Evolutionary conservation across 2,113 vertebrate genomes (phyloP).

Genomic region (Anguilla japonica): DNA sequence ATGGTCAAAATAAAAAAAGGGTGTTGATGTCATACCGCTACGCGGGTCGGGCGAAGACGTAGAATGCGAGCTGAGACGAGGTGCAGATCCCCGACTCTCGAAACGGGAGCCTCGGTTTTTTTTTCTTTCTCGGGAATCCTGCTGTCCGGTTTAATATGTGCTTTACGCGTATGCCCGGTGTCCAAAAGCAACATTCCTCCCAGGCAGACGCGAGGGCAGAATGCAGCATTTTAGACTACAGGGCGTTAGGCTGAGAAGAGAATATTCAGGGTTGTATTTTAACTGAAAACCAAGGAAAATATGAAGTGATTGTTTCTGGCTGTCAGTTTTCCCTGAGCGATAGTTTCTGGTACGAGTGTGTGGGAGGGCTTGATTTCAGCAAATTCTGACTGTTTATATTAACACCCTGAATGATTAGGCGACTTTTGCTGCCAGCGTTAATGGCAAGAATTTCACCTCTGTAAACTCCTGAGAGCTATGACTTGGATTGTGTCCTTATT

Average conservation of each 20-base stretch:
- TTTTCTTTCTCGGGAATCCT: background rate
- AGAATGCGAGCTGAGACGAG: too few relatives aligned
- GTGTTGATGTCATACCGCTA: too few relatives aligned
- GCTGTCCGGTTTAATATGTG: background rate
- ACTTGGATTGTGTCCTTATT: background rate
- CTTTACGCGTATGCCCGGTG: background rate
- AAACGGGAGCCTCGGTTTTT: background rate
- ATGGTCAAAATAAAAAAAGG: too few relatives aligned
- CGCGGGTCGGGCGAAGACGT: too few relatives aligned
- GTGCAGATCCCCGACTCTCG: background rate
- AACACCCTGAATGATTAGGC: background rate
- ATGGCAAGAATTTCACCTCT: background rate
- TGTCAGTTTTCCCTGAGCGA: background rate
- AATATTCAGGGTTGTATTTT: background rate
- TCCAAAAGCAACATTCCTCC: background rate
- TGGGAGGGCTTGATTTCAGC: background rate
- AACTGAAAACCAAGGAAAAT: background rate
- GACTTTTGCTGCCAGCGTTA: background rate
- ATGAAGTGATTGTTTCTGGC: background rate
- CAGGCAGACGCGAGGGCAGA: background rate
- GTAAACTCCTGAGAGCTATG: background rate
- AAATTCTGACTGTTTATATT: background rate
- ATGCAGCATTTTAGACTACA: background rate
- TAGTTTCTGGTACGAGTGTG: background rate
- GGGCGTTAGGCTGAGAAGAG: background rate